Evolutionary conservation across 2,888 invertebrate genomes (phyloP).

Genomic region (Drosophila neonasuta): DNA sequence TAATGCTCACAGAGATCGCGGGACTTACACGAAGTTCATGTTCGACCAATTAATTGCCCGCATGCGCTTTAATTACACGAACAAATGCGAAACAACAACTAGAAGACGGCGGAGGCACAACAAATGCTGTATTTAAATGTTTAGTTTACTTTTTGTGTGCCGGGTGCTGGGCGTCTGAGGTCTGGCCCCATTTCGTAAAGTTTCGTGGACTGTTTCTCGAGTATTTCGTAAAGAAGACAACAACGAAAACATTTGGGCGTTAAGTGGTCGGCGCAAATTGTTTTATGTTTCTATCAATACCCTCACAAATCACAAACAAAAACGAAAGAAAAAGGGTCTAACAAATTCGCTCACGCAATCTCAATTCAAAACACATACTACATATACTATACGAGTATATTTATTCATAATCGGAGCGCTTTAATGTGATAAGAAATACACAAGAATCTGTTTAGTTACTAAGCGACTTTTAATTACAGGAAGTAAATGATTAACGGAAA

Average conservation of each 20-base stretch:
- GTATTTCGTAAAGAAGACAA: constrained; percentile 62
- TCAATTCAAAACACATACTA: not conserved
- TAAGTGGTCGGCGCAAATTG: constrained; percentile 59
- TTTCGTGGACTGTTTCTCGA: constrained; percentile 52
- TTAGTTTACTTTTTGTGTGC: constrained; percentile 50
- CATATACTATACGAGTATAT: not conserved
- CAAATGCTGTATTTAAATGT: constrained; percentile 40
- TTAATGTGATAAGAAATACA: not conserved
- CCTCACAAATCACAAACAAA: constrained; percentile 1
- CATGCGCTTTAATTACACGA: constrained; percentile 70
- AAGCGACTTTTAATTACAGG: constrained; percentile 6
- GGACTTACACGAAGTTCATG: constrained; percentile 52
- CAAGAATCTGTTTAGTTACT: not conserved
- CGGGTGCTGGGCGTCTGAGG: constrained; percentile 32
- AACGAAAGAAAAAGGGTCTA: not conserved
- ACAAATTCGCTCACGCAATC: constrained; percentile 7
- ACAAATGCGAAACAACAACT: constrained; percentile 29
- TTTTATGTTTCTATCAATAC: constrained; percentile 30
- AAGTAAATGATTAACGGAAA: not conserved
- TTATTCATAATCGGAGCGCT: not conserved
- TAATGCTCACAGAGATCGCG: constrained; percentile 2
- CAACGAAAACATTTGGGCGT: constrained; percentile 35
- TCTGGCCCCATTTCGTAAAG: constrained; percentile 65
- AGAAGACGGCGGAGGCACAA: not conserved
- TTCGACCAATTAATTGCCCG: constrained; percentile 70